Percentiles rank a stretch among this genome's conserved stretches.
Evolutionary conservation across 2,888 invertebrate genomes (phyloP).

Genomic region (Drosophila testacea): DNA sequence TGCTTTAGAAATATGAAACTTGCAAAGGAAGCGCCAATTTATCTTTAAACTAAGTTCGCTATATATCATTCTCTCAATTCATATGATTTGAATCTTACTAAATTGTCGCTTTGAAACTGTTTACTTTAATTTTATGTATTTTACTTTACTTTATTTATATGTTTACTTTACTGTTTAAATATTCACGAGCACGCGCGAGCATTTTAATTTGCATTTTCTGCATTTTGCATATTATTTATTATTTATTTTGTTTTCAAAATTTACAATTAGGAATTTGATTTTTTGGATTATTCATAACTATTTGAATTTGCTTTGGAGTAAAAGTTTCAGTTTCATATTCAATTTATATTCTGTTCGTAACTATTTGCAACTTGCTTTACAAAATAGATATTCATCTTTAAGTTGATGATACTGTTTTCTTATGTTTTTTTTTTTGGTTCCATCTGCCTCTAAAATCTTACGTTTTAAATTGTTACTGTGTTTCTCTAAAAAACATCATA

Average conservation of each 20-base stretch:
- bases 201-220: conserved; percentile 63
- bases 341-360: conserved; percentile 41
- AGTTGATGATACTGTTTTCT: conserved; percentile 49
- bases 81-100: conserved; percentile 43
- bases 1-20: conserved; percentile 79
- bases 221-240: conserved; percentile 55
- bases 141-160: conserved; percentile 23
- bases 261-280: conserved; percentile 59
- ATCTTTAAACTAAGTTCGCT: conserved; percentile 64
- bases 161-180: conserved; percentile 49
- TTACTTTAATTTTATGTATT: conserved; percentile 23
- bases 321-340: conserved; percentile 66
- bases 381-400: conserved; percentile 71
- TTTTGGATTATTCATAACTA: conserved; percentile 59
- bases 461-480: conserved; percentile 64
- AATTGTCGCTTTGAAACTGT: conserved; percentile 68
- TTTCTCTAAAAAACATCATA: conserved; percentile 64
- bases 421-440: conserved; percentile 51
- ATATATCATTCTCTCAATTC: conserved; percentile 33
- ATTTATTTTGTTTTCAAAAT: conserved; percentile 41
- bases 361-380: conserved; percentile 67
- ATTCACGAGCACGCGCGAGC: conserved; percentile 81
- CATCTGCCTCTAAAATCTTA: conserved; percentile 69
- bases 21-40: conserved; percentile 80
- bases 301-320: conserved; percentile 61